These are phyloP conservation scores for Silurus meridionalis DNA, from an alignment of 2,113 vertebrate genomes.

Conservation along the genomic window DNA sequence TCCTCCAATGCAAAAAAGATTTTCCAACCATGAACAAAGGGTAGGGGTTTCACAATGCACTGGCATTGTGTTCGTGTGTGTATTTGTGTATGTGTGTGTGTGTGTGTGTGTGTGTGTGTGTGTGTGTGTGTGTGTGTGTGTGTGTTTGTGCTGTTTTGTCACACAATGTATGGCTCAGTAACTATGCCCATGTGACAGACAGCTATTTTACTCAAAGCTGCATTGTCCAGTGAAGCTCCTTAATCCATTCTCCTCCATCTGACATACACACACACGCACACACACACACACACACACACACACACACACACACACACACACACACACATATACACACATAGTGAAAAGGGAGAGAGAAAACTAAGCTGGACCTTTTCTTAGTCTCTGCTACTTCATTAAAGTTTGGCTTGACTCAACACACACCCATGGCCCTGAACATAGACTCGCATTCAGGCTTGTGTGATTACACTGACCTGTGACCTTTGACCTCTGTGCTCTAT, in stretches of 20 bases:
- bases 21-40: too few species aligned
- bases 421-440: constrained; percentile 10
- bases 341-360: neutral
- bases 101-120: neutral
- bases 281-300: too few species aligned
- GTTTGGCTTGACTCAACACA: neutral
- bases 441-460: constrained; percentile 21
- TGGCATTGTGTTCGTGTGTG: neutral
- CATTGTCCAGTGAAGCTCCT: neutral
- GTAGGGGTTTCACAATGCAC: too few species aligned
- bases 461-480: constrained; percentile 27
- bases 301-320: neutral
- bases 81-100: neutral
- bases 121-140: neutral
- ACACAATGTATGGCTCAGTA: constrained; percentile 11
- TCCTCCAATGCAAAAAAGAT: neutral
- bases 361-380: neutral
- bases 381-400: neutral
- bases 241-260: neutral
- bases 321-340: neutral
- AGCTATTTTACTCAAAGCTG: constrained; percentile 32
- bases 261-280: neutral
- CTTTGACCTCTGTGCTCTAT: constrained; percentile 24
- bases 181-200: constrained; percentile 30
- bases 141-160: neutral